phyloP scores from a whole-genome alignment of 2,113 vertebrate species.

The Epinephelus moara region DNA sequence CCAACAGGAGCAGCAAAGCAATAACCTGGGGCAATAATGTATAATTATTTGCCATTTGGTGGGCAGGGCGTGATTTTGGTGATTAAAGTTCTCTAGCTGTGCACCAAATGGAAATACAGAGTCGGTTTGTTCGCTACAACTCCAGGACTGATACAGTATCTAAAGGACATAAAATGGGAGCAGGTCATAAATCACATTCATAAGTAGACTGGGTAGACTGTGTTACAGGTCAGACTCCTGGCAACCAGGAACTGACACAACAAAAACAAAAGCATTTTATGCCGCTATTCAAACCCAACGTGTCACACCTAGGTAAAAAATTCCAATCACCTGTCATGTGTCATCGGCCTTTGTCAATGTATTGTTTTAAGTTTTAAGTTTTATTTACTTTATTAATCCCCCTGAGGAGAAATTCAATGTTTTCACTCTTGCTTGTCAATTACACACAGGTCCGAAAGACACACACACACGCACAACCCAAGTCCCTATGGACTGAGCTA shows the following conservation, averaged over 20 bases:
- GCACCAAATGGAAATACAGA: constrained; percentile 19
- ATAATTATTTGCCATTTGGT: constrained; percentile 42
- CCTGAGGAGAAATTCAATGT: no score
- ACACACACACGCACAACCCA: no score
- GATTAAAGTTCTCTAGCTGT: neutral
- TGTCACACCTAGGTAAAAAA: constrained; percentile 39
- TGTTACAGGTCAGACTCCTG: constrained; percentile 28
- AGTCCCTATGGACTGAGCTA: no score
- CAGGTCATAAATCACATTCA: constrained; percentile 24
- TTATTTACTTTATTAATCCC: no score
- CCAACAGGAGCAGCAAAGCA: constrained; percentile 26
- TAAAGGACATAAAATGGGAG: neutral
- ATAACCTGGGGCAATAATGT: constrained; percentile 28
- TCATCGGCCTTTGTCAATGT: constrained; percentile 22
- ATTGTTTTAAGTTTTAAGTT: neutral
- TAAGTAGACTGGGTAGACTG: constrained; percentile 23
- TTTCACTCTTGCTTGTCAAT: no score
- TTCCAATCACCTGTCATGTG: constrained; percentile 17
- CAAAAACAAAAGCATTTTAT: constrained; percentile 40
- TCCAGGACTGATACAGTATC: constrained; percentile 2
- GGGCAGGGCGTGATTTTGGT: constrained; percentile 5
- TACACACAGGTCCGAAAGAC: no score
- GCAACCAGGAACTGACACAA: constrained; percentile 60
- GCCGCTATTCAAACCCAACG: constrained; percentile 32
- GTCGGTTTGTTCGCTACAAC: constrained; percentile 4